Base-by-base conservation (phyloP, 2,888 invertebrate genomes). In the Drosophila algonquin region DNA sequence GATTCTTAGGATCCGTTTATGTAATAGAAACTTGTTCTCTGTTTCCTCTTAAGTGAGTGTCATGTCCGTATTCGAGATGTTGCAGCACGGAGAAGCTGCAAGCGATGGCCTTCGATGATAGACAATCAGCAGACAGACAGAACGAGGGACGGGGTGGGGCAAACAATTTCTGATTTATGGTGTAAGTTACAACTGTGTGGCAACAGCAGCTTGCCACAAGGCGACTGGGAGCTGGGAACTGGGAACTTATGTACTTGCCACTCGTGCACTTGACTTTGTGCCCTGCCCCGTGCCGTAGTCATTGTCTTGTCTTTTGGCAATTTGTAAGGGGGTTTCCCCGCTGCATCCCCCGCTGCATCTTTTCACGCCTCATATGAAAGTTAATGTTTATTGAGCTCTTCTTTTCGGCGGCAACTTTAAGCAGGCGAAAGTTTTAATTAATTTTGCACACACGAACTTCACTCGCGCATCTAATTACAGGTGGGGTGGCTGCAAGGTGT, bases 351-450 rank as follows among this genome's bases (percentile, higher is more conserved):
- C 51, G 55, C 47, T 70, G 62, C 63, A 51, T 60, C 56, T 59
- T 79, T 79, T 75, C 70, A 78, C 68, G 73, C 67, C 58, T 62
- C 48, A 79, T 77, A 63, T 82, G 76, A 56, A 69, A 48, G 47
- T 53, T 51, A 16, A 81, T 72, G 54, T 79, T 84, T 48, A 57
- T 24, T 12, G 40, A 59, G 52, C 63, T 35, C 54, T 46, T 47
- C 67, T 76, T 63, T 62, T 18, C n/a, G 9, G 48, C 12, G 4
- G 9, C 64, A 79, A 82, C 77, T 83, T 81, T 67, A 79, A 80
- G 62, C 72, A 73, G 77, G 77, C 69, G 67, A 89, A 86, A 80
- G 87, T 89, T 77, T 86, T 86, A 86, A 86, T 86, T 89, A 86
- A 86, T 84, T 87, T 86, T 78, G 73, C 89, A 79, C 80, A 65